Evolutionary conservation across 35 echinoderm and acorn worm genomes (phyloP).

Genomic region (Amphiura filiformis): DNA sequence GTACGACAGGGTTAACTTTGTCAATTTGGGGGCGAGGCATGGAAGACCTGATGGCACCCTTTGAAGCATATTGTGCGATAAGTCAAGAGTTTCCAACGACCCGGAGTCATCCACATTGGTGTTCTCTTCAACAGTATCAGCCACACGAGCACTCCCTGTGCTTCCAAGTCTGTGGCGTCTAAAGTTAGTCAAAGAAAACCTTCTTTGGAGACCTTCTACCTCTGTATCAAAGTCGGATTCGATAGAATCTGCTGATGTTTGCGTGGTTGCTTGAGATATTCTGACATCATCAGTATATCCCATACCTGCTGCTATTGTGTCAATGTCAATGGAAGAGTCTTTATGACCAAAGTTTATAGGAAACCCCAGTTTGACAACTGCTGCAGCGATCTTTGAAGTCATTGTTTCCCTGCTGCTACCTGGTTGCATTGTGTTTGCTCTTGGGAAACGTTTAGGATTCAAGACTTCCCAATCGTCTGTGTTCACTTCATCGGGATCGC

Average conservation of each 20-base stretch:
- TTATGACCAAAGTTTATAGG: not conserved
- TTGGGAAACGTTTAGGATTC: not conserved
- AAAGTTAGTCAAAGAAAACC: conserved; percentile 41
- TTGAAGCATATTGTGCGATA: conserved; percentile 74
- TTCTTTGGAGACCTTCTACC: not conserved
- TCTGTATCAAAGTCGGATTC: conserved; percentile 30
- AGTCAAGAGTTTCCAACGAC: conserved; percentile 63
- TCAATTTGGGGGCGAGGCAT: conserved; percentile 81
- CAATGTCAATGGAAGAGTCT: not conserved
- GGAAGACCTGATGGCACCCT: conserved; percentile 67
- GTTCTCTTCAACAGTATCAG: conserved; percentile 60
- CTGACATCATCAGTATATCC: not conserved
- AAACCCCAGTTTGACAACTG: not conserved
- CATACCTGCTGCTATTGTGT: not conserved
- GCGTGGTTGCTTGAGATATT: not conserved
- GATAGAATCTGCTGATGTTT: conserved; percentile 7
- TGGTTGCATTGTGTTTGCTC: not conserved
- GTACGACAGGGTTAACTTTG: conserved; percentile 78
- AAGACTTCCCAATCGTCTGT: not conserved
- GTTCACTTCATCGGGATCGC: not conserved
- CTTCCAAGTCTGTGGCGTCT: conserved; percentile 76
- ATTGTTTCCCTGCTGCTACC: not conserved
- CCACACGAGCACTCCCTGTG: conserved; percentile 42
- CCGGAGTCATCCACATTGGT: conserved; percentile 52
- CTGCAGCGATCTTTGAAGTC: not conserved